Evolutionary conservation across 2,113 vertebrate genomes (phyloP).

Genomic region (Hirundichthys speculiger): DNA sequence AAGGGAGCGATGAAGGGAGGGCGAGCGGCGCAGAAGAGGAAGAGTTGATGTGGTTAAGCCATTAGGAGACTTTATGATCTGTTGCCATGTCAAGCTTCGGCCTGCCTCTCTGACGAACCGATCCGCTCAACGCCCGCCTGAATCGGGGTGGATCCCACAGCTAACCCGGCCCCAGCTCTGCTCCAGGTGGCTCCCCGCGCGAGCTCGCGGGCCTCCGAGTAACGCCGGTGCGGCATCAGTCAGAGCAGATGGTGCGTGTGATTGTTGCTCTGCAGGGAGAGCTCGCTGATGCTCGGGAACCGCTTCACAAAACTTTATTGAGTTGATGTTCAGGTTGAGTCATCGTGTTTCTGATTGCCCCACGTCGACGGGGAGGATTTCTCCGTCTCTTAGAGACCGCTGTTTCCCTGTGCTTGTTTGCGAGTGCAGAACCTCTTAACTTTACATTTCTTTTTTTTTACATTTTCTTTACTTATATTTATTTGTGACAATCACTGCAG

Average conservation of each 20-base stretch:
- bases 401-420: constrained; percentile 13
- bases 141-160: constrained; percentile 20
- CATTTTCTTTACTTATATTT: not conserved
- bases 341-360: too few relatives aligned
- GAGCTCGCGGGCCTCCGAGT: too few relatives aligned
- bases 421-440: too few relatives aligned
- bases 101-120: constrained; percentile 63
- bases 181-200: constrained; percentile 21
- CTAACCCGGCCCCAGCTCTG: constrained; percentile 11
- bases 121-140: constrained; percentile 32
- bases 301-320: constrained; percentile 5
- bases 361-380: constrained; percentile 3
- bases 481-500: not conserved
- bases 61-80: constrained; percentile 70
- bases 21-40: constrained; percentile 47
- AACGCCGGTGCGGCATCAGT: not conserved
- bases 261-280: constrained; percentile 16
- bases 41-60: constrained; percentile 77
- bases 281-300: not conserved
- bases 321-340: not conserved
- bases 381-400: constrained; percentile 31
- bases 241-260: constrained; percentile 47
- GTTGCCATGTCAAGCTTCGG: constrained; percentile 46
- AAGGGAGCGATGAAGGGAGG: constrained; percentile 66
- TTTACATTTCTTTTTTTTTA: too few relatives aligned